A percentile compares a stretch with the other conserved stretches of the same genome.
phyloP scores from a whole-genome alignment of 2,888 invertebrate species.

The Limnephilus lunatus region DNA sequence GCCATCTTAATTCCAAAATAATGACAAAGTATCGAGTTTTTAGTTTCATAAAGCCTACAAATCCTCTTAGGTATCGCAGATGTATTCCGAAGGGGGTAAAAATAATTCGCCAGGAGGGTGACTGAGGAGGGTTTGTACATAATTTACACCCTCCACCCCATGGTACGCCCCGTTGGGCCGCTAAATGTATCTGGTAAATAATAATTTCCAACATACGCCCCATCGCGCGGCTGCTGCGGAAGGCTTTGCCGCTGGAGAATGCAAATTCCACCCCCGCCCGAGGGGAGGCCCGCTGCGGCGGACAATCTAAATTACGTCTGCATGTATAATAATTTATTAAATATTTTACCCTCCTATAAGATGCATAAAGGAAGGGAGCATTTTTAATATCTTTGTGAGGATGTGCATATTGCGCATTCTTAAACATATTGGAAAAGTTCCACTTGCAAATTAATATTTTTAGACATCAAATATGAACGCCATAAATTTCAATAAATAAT shows the following conservation, averaged over 20 bases:
- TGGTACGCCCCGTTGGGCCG: slow-evolving; percentile 53
- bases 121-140: slow-evolving; percentile 49
- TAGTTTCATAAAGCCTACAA: slow-evolving; percentile 53
- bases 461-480: neutral
- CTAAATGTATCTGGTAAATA: slow-evolving; percentile 66
- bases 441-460: neutral
- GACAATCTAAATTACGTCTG: slow-evolving; percentile 65
- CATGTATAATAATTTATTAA: slow-evolving; percentile 65
- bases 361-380: slow-evolving; percentile 47
- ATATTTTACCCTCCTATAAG: slow-evolving; percentile 55
- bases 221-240: slow-evolving; percentile 65
- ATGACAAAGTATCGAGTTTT: slow-evolving; percentile 49
- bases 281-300: slow-evolving; percentile 67
- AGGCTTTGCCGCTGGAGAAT: slow-evolving; percentile 64
- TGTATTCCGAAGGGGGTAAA: slow-evolving; percentile 43
- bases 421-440: slow-evolving; percentile 3
- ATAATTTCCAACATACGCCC: slow-evolving; percentile 66
- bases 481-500: neutral
- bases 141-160: slow-evolving; percentile 67
- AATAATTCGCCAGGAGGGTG: slow-evolving; percentile 43
- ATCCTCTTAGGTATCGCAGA: slow-evolving; percentile 55
- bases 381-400: slow-evolving; percentile 55
- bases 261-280: slow-evolving; percentile 67
- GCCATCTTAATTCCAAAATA: slow-evolving; percentile 58
- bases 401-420: slow-evolving; percentile 23